Base-by-base conservation (phyloP, 2,113 vertebrate species). In the Halcyon malimbica region DNA sequence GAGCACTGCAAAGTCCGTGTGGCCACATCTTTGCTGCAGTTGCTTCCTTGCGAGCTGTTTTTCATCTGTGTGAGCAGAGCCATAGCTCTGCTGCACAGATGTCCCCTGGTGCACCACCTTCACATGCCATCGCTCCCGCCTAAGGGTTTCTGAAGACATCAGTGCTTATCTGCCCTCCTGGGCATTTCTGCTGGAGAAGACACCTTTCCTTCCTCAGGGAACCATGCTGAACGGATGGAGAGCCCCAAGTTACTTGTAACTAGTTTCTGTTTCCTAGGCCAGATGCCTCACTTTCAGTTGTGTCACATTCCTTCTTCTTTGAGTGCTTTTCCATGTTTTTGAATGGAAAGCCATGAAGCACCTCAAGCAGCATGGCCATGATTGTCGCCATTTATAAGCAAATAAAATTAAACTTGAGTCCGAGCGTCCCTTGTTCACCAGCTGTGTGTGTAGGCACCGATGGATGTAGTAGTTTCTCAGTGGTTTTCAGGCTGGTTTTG, bases 201-300 rank as follows among this genome's bases (percentile, higher is more conserved):
- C 0, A 0, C 10, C 28, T 79, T 50, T 31, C 33, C 39, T 46
- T 68, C 13, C 24, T 9, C 39, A 9, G 39, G 33, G 44, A 76
- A 20, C 24, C 1, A 4, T 1, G 75, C 24, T 56, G 62, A n/a
- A 10, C 2, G n/a, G 19, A 8, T 39, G 35, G 24, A 17, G 24
- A 94, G 18, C 19, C 19, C 12, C 57, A 24, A 4, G 21, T n/a
- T 35, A 23, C 26, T 59, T 64, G 68, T n/a, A 19, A 18, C 39
- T 31, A 48, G 1, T 2, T 77, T 89, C 74, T 76, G 39, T 46
- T 80, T 60, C 63, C 53, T 33, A 50, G 41, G n/a, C 19, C 69
- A 9, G 31, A 7, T 0, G 2, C 8, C 28, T 20, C 5, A 2
- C 57, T 3, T 15, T 20, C n/a, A 14, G 14, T 42, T 2, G 19